Base-by-base conservation (phyloP, 2,888 invertebrate genomes). In the Drosophila monieri region DNA sequence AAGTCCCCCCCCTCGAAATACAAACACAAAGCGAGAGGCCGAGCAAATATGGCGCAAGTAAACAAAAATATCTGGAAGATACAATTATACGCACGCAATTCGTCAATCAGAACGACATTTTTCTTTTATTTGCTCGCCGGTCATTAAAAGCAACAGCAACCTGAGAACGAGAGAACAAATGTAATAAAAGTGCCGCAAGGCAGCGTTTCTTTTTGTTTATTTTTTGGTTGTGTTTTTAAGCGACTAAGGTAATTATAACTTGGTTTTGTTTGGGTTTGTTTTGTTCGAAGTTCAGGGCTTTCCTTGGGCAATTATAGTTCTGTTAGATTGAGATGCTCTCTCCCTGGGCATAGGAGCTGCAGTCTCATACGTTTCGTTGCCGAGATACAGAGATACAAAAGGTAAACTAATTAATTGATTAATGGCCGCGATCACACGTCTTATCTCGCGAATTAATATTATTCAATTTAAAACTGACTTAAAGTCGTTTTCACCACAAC, bases 31-130 rank as follows among this genome's bases (percentile, higher is more conserved):
- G 52, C 58, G 64, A 49, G 57, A 65, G 51, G 49, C 60, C 44
- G 43, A 56, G 62, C 65, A 77, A 77, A 77, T 78, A 75, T 81
- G 87, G 80, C 80, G 78, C 81, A 87, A 87, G 88, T 80, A 88
- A 85, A 85, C 74, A 86, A 62, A 78, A 75, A 85, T 80, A 86
- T 85, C 88, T 85, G 77, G 77, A 81, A 88, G 88, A 89, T 80
- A 86, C 89, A 91, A 91, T 91, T 90, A 91, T 88, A 88, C 85
- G 89, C 91, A 91, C 91, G 91, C 91, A 88, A 91, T 90, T 85
- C 88, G 89, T 90, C 91, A 90, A 91, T 91, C 90, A 91, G 88
- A 89, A 86, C 86, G 85, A 89, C 89, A 90, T 88, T 89, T 88
- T 89, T 88, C 81, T 80, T 88, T 85, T 85, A 87, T 88, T 87